phyloP scores from a whole-genome alignment of 2,888 invertebrate genomes.

The Drosophila sordidapex region DNA sequence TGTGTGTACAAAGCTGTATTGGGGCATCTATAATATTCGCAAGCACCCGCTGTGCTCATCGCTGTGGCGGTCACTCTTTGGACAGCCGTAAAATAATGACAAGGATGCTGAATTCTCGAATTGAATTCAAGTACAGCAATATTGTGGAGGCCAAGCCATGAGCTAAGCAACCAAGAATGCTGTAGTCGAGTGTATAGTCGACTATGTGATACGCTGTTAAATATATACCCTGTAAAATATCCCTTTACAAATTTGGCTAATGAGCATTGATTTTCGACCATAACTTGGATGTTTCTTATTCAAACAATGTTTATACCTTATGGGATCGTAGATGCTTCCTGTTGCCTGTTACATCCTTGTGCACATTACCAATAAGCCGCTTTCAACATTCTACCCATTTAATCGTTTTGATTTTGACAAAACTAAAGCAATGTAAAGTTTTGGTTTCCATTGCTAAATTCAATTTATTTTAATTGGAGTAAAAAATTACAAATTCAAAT shows the following conservation, averaged over 20 bases:
- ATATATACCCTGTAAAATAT: background rate
- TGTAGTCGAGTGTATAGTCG: background rate
- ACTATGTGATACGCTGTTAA: background rate
- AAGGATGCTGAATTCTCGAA: constrained; percentile 15
- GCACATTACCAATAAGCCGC: background rate
- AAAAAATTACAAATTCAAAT: constrained; percentile 12
- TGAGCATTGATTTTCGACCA: background rate
- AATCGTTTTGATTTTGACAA: background rate
- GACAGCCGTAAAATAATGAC: constrained; percentile 32
- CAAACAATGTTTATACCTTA: background rate
- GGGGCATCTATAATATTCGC: constrained; percentile 59
- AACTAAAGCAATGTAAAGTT: background rate
- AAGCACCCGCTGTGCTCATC: constrained; percentile 67
- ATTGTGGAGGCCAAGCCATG: no score
- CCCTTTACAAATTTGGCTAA: no score
- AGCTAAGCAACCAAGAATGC: background rate
- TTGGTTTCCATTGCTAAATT: background rate
- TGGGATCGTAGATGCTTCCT: background rate
- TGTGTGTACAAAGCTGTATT: constrained; percentile 7
- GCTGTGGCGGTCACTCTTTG: constrained; percentile 22
- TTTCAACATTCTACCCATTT: background rate
- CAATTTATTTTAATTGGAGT: background rate
- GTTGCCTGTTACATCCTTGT: background rate
- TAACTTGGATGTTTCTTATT: background rate
- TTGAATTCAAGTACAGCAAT: background rate